Evolutionary conservation across 1,140 invertebrate genomes (phyloP).

Genomic region (Neodiprion fabricii): DNA sequence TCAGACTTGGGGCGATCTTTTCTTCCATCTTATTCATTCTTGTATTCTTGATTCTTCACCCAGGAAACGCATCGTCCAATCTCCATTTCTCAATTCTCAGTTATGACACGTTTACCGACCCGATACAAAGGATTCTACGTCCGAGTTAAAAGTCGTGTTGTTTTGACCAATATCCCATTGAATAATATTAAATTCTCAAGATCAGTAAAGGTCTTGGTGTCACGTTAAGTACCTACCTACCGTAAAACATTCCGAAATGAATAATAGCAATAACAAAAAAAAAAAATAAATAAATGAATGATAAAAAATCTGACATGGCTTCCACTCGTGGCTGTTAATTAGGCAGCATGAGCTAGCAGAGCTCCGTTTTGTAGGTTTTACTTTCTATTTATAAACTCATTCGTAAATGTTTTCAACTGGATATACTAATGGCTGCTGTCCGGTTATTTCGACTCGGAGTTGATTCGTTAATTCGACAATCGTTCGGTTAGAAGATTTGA

Average conservation of each 20-base stretch:
- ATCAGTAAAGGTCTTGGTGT: slow-evolving; percentile 5
- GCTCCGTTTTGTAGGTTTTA: slow-evolving; percentile 15
- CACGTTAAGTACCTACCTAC: not conserved
- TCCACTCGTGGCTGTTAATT: slow-evolving; percentile 9
- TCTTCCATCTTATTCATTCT: too few species aligned
- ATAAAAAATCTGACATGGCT: not conserved
- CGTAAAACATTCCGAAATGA: not conserved
- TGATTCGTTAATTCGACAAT: too few species aligned
- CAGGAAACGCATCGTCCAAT: too few species aligned
- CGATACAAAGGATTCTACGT: not conserved
- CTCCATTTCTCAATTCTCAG: not conserved
- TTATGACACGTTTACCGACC: not conserved
- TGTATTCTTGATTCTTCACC: too few species aligned
- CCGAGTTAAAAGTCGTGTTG: not conserved
- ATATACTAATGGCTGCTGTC: not conserved
- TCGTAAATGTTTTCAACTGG: not conserved
- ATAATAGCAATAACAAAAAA: not conserved
- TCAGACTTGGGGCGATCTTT: too few species aligned
- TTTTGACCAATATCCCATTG: slow-evolving; percentile 11
- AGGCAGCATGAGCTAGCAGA: not conserved
- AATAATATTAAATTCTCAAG: slow-evolving; percentile 9
- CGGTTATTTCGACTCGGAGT: too few species aligned
- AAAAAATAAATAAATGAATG: not conserved
- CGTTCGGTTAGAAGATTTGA: too few species aligned
- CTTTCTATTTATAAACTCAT: slow-evolving; percentile 15